Conservation (phyloP, 2,113 vertebrate genomes). For the Seriola aureovittata region DNA sequence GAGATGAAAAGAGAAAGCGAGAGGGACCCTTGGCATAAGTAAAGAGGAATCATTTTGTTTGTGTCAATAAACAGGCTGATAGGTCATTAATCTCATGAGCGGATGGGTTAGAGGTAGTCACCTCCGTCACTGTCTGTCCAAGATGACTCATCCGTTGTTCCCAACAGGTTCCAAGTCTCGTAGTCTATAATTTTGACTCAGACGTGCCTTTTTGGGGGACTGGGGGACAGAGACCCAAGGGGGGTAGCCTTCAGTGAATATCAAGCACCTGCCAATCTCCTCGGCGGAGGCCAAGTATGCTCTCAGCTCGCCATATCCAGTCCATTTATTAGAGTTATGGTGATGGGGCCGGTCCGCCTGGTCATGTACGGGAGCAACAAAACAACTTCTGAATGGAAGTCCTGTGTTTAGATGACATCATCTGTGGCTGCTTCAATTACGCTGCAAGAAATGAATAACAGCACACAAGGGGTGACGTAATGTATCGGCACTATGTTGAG, state of each 20-base stretch:
- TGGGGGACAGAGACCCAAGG: constrained; percentile 13
- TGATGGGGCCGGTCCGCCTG: constrained; percentile 53
- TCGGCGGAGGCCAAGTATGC: constrained; percentile 61
- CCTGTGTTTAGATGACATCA: constrained; percentile 82
- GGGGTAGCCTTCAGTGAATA: constrained; percentile 67
- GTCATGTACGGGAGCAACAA: constrained; percentile 69
- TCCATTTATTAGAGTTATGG: constrained; percentile 79
- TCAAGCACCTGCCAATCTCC: constrained; percentile 79
- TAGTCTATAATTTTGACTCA: constrained; percentile 67
- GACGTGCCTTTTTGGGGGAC: constrained; percentile 32
- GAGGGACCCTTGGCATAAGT: constrained; percentile 55
- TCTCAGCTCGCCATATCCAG: constrained; percentile 62
- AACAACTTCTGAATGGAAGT: constrained; percentile 77
- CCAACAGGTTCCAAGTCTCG: constrained; percentile 66
- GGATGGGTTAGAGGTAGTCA: constrained; percentile 68
- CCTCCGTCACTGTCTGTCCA: constrained; percentile 64
- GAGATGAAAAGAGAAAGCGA: constrained; percentile 31
- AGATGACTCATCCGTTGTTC: constrained; percentile 81
- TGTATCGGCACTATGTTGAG: constrained; percentile 66
- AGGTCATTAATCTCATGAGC: constrained; percentile 79
- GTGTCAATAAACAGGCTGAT: constrained; percentile 81
- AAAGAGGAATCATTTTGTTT: constrained; percentile 78
- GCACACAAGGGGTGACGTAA: constrained; percentile 73
- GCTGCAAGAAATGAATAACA: constrained; percentile 76
- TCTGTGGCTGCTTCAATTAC: constrained; percentile 72